These are phyloP conservation scores for Gastrophryne carolinensis DNA, from an alignment of 2,797 vertebrate species.

Conservation along the genomic window DNA sequence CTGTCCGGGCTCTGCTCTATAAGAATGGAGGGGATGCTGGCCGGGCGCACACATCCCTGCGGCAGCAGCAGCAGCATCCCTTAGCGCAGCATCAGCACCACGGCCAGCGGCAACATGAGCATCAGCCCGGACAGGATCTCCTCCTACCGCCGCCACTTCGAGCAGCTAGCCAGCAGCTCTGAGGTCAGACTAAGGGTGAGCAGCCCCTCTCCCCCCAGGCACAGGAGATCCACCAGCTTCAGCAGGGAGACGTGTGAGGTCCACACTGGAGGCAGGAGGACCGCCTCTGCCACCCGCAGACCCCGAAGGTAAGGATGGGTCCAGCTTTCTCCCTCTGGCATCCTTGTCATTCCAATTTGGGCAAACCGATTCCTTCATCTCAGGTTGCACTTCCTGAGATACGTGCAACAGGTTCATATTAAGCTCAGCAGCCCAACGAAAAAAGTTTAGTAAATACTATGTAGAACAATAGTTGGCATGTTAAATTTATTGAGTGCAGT, in stretches of 20 bases:
- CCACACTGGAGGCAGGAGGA: slow-evolving; percentile 64
- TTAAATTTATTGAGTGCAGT: no score
- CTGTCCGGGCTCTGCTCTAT: slow-evolving; percentile 63
- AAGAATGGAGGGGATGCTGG: slow-evolving; percentile 58
- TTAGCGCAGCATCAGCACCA: slow-evolving; percentile 28
- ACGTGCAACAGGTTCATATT: no score
- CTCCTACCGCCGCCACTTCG: slow-evolving; percentile 65
- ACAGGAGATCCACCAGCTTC: slow-evolving; percentile 60
- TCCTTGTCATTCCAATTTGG: no score
- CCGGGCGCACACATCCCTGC: neutral
- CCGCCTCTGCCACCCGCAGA: slow-evolving; percentile 63
- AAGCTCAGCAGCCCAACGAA: no score
- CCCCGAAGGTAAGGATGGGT: slow-evolving; percentile 61
- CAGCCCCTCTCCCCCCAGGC: slow-evolving; percentile 71
- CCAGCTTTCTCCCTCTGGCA: no score
- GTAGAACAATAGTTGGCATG: no score
- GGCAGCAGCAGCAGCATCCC: neutral
- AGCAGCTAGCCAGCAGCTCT: neutral
- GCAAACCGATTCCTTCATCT: no score
- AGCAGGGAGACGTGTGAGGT: slow-evolving; percentile 54
- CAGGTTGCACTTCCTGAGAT: no score
- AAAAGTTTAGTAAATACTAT: no score
- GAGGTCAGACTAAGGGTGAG: slow-evolving; percentile 70
- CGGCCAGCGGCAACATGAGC: slow-evolving; percentile 64
- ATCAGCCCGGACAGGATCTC: slow-evolving; percentile 74